These are phyloP conservation scores for Drosophila willistoni DNA, from an alignment of 1,140 invertebrate genomes.

Conservation along the genomic window DNA sequence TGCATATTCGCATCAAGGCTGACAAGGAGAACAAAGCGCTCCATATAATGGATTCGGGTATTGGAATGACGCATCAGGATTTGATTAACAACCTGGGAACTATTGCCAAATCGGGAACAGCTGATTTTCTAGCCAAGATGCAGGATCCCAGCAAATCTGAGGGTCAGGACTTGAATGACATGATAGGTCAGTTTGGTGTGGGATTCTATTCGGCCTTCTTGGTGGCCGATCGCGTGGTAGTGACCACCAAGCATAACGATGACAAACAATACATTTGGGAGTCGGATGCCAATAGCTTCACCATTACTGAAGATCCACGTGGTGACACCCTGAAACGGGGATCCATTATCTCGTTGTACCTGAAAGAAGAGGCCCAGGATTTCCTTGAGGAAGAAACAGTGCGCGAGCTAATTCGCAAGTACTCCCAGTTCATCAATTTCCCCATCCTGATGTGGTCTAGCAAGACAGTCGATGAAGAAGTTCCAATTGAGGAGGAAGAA, in stretches of 20 bases:
- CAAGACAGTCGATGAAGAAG: conserved; percentile 95
- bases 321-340: conserved; percentile 95
- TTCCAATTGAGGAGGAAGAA: conserved; percentile 86
- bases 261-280: conserved; percentile 99
- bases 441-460: conserved; percentile 98
- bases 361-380: conserved; percentile 98
- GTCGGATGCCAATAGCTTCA: conserved; percentile 95
- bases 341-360: conserved; percentile 91
- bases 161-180: conserved; percentile 88
- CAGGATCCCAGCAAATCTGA: conserved; percentile 86
- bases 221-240: conserved; percentile 94
- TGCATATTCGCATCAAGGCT: conserved; percentile 97
- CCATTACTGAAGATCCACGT: conserved; percentile 96
- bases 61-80: conserved; percentile 99
- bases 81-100: conserved; percentile 98
- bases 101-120: conserved; percentile 99
- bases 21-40: conserved; percentile 98
- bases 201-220: conserved; percentile 99
- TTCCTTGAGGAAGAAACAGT: conserved; percentile 97
- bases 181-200: conserved; percentile 98
- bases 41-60: conserved; percentile 98
- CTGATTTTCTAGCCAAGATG: conserved; percentile 98
- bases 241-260: conserved; percentile 97
- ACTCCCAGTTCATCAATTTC: conserved; percentile 99
- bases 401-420: conserved; percentile 96